Evolutionary conservation across 2,113 vertebrate species (phyloP), one percentile per base, ranked within the genome.

Genomic region (Sceloporus undulatus): DNA sequence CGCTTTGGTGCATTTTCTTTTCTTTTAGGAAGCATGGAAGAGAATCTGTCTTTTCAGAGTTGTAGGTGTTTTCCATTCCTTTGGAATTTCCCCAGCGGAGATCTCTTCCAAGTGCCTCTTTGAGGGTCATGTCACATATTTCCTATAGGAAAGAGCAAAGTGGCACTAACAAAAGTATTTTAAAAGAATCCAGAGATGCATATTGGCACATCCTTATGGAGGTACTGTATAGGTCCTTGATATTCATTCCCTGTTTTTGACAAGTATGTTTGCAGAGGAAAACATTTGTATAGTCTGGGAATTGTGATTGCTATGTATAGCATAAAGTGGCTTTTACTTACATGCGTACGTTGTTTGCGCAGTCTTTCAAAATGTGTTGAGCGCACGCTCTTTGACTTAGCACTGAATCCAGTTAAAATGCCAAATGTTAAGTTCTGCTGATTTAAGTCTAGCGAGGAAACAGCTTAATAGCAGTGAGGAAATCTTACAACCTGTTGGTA

Each of bases 11-110:
- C 9, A 18, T 82, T 62, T 59, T 59, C 16, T n/a, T 48, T 65
- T 62, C 4, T 52, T 73, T 16, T 16, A 19, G 7, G 73, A 56
- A 56, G 40, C 9, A 18, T 38, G 40, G 18, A 42, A 59, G 73
- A 34, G 19, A 52, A 52, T 52, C 52, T 54, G 48, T 78, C 52
- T 86, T 87, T 80, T 59, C 79, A 87, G 19, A 48, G 40, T 18
- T 38, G 34, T 16, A 10, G 29, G 19, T 74, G 38, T 29, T 74
- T n/a, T 75, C 23, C 9, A 14, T 76, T 9, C 68, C 71, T 82
- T 76, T 13, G 25, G 21, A 40, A 79, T 56, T 13, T 25, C 48
- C 10, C 9, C 65, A 14, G 8, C 10, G 4, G 70, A 87, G 40
- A 52, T 11, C 42, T 48, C n/a, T 77, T 11, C 5, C 5, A 8